phyloP scores from a whole-genome alignment of 2,113 vertebrate genomes.

The Ramphastos sulfuratus region DNA sequence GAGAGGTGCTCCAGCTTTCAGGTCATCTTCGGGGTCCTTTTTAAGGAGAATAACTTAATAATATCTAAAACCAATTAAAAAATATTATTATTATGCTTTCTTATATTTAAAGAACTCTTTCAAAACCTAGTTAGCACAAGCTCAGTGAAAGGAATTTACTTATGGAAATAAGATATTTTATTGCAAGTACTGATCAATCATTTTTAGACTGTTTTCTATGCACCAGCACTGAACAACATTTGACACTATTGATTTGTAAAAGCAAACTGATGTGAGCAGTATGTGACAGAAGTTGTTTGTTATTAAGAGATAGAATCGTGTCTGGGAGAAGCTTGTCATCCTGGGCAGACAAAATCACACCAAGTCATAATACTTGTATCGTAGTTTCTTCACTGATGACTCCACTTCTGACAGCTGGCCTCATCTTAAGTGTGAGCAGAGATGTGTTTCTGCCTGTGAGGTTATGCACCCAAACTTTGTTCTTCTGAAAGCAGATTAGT shows the following conservation, averaged over 20 bases:
- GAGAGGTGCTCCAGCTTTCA: too few species aligned
- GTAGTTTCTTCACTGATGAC: slow-evolving; percentile 74
- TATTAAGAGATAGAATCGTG: slow-evolving; percentile 83
- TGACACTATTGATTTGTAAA: slow-evolving; percentile 78
- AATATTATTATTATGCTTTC: neutral
- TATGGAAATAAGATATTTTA: slow-evolving; percentile 65
- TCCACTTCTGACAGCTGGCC: slow-evolving; percentile 73
- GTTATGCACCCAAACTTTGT: slow-evolving; percentile 19
- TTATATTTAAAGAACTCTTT: slow-evolving; percentile 3
- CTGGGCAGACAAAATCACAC: slow-evolving; percentile 72
- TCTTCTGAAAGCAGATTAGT: slow-evolving; percentile 10
- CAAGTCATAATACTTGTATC: slow-evolving; percentile 83
- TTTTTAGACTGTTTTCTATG: slow-evolving; percentile 61
- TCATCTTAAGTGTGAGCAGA: slow-evolving; percentile 63
- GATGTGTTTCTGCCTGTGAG: slow-evolving; percentile 45
- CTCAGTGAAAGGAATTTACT: slow-evolving; percentile 69
- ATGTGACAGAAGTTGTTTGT: slow-evolving; percentile 76
- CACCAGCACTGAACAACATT: slow-evolving; percentile 62
- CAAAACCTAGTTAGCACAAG: slow-evolving; percentile 54
- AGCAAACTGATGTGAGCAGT: slow-evolving; percentile 77
- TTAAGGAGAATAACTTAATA: neutral
- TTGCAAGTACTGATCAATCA: slow-evolving; percentile 73
- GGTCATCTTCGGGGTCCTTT: neutral
- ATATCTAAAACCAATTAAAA: neutral
- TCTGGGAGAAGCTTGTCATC: slow-evolving; percentile 80